Percentiles rank a stretch among this genome's conserved stretches.
These are phyloP conservation scores for Aeoliscus strigatus DNA, from an alignment of 2,797 vertebrate species.

Conservation along the genomic window DNA sequence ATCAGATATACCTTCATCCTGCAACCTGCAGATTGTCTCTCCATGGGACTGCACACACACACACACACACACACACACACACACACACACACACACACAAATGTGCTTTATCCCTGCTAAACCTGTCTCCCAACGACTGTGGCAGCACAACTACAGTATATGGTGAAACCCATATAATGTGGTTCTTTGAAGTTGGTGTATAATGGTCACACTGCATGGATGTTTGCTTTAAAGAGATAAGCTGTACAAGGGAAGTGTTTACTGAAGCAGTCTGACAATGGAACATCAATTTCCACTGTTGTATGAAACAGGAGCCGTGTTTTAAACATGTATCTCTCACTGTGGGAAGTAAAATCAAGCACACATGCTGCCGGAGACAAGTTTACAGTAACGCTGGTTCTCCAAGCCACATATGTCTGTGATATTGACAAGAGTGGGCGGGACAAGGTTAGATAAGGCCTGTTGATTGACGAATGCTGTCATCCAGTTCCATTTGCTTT, in stretches of 20 bases:
- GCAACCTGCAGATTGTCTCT: constrained; percentile 20
- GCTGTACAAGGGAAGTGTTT: constrained; percentile 30
- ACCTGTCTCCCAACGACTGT: constrained; percentile 31
- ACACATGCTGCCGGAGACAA: no score
- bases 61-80: constrained; percentile 15
- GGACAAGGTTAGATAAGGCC: constrained; percentile 41
- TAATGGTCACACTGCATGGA: constrained; percentile 29
- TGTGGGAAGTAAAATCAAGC: no score
- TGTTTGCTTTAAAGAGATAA: constrained; percentile 44
- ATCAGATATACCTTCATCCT: constrained; percentile 44
- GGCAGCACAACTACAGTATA: constrained; percentile 20
- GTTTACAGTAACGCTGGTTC: no score
- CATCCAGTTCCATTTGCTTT: constrained; percentile 72
- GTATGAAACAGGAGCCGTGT: no score
- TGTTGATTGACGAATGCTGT: constrained; percentile 70
- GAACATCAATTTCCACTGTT: no score
- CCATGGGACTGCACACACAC: no score
- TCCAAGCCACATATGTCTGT: constrained; percentile 21
- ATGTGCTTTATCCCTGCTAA: constrained; percentile 45
- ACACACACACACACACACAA: constrained; percentile 6
- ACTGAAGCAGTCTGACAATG: constrained; percentile 27
- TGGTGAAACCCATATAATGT: constrained; percentile 33
- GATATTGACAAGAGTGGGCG: constrained; percentile 52
- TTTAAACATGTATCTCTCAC: no score
- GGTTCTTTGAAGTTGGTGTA: constrained; percentile 18